Evolutionary conservation across 2,797 vertebrate genomes (phyloP).

Genomic region (Chloroceryle inda): DNA sequence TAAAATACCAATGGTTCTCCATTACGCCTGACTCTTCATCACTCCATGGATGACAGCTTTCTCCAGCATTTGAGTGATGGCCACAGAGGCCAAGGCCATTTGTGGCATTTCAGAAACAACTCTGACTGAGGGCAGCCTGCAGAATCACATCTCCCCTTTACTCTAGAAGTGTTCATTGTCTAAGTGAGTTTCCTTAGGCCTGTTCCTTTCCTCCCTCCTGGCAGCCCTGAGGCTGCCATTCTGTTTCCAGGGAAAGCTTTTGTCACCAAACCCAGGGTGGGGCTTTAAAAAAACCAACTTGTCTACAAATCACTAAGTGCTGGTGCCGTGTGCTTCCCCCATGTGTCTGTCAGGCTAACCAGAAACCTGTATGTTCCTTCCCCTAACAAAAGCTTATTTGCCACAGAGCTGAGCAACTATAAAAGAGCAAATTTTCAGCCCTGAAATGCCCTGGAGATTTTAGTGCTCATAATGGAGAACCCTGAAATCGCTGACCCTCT

Average conservation of each 20-base stretch:
- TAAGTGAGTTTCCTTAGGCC: not conserved
- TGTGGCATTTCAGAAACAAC: not conserved
- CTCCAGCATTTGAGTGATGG: not conserved
- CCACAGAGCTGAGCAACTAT: not conserved
- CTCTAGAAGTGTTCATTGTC: not conserved
- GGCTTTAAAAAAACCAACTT: not conserved
- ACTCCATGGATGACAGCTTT: not conserved
- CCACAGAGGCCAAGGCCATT: not conserved
- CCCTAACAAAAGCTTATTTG: slow-evolving; percentile 22
- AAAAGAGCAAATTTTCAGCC: slow-evolving; percentile 23
- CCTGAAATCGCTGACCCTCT: not conserved
- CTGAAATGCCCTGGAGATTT: slow-evolving; percentile 14
- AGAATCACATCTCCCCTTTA: not conserved
- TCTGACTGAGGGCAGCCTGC: not conserved
- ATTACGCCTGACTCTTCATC: not conserved
- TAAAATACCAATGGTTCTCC: not conserved
- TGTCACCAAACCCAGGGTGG: not conserved
- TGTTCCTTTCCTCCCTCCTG: not conserved
- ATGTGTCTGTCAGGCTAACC: not conserved
- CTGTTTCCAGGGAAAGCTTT: not conserved
- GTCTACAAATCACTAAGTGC: not conserved
- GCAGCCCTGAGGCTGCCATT: not conserved
- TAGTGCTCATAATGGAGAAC: not conserved
- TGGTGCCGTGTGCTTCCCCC: not conserved
- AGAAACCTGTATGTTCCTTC: not conserved